These are phyloP conservation scores for Craniophora ligustri DNA, from an alignment of 2,888 invertebrate genomes.

Conservation along the genomic window DNA sequence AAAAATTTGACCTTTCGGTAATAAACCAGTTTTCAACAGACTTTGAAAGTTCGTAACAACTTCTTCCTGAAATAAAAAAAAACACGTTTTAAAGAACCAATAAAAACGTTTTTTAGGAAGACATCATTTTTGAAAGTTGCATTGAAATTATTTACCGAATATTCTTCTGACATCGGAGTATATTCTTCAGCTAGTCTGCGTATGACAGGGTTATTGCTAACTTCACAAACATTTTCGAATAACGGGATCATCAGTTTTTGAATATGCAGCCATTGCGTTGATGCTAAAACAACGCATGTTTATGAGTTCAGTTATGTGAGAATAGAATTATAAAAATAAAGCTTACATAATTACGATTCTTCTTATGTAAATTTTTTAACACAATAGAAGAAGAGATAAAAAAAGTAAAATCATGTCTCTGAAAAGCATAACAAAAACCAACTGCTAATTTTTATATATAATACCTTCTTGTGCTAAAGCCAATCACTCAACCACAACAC, in stretches of 20 bases:
- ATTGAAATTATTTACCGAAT: slow-evolving; percentile 63
- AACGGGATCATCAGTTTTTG: slow-evolving; percentile 77
- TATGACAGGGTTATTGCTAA: slow-evolving; percentile 66
- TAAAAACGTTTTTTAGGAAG: not conserved
- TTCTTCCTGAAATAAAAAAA: slow-evolving; percentile 69
- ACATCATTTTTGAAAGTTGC: not conserved
- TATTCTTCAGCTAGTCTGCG: slow-evolving; percentile 70
- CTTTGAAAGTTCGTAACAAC: slow-evolving; percentile 67
- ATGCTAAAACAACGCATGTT: not conserved
- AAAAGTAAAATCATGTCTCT: too few species aligned
- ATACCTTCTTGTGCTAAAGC: too few species aligned
- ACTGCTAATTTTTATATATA: too few species aligned
- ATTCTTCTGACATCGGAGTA: slow-evolving; percentile 67
- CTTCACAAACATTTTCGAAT: slow-evolving; percentile 82
- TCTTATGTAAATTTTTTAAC: too few species aligned
- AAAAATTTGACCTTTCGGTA: slow-evolving; percentile 78
- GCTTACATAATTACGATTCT: too few species aligned
- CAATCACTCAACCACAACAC: too few species aligned
- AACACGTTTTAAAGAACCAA: not conserved
- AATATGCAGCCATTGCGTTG: slow-evolving; percentile 73
- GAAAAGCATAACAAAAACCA: too few species aligned
- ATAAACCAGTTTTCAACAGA: slow-evolving; percentile 66
- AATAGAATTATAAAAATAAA: too few species aligned
- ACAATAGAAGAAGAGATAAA: too few species aligned
- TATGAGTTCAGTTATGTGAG: too few species aligned